A percentile compares a stretch with the other conserved stretches of the same genome.
phyloP scores from a whole-genome alignment of 2,888 invertebrate species.

The Acleris laterana region DNA sequence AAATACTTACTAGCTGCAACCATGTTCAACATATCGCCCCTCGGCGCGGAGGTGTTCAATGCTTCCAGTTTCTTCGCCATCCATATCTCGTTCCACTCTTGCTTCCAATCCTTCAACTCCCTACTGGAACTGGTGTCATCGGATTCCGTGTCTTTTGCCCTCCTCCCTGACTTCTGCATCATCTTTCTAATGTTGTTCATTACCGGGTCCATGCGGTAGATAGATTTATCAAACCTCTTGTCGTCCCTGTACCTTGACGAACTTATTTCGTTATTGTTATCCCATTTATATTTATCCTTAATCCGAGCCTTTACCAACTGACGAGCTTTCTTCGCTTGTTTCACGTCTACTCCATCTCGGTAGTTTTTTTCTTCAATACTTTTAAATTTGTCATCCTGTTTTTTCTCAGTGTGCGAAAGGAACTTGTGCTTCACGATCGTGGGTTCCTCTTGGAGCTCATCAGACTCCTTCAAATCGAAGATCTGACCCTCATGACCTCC shows the following conservation, averaged over 20 bases:
- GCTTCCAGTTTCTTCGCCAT: constrained; percentile 58
- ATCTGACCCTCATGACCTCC: no score
- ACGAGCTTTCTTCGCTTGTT: constrained; percentile 36
- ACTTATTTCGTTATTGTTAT: neutral
- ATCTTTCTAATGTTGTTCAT: constrained; percentile 46
- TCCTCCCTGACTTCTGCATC: neutral
- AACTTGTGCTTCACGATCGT: no score
- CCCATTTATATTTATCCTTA: constrained; percentile 21
- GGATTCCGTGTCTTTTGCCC: neutral
- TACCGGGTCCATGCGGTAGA: constrained; percentile 55
- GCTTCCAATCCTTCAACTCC: constrained; percentile 49
- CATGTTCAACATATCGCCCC: constrained; percentile 68
- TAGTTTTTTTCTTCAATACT: neutral
- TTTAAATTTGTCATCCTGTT: neutral
- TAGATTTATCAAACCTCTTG: constrained; percentile 28
- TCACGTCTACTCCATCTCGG: constrained; percentile 16
- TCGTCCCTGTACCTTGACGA: neutral
- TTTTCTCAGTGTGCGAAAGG: neutral
- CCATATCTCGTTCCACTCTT: constrained; percentile 52
- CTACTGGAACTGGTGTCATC: constrained; percentile 46
- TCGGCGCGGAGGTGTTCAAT: constrained; percentile 50
- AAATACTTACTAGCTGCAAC: constrained; percentile 61
- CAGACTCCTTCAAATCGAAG: no score
- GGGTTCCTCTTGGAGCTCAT: no score
- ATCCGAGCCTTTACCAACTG: constrained; percentile 26